Base-by-base conservation (phyloP, 2,888 invertebrate species). In the Acronicta psi region DNA sequence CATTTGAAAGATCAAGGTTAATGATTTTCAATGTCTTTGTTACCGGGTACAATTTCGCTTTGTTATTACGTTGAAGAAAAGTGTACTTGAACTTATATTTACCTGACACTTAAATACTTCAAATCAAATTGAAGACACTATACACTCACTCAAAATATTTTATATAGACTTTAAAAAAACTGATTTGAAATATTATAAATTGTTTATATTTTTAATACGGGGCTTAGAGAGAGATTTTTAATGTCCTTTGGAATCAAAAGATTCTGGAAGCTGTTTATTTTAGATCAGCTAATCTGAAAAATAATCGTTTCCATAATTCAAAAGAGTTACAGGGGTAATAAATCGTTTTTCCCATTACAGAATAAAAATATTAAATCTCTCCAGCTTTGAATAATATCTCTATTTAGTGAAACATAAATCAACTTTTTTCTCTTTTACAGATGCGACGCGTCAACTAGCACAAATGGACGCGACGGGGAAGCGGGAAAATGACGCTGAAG, bases 341-440 rank as follows among this genome's bases (percentile, higher is more conserved):
- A 72, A 67, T 67, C 13, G 47, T 38, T n/a, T 34, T 14, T 36
- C 51, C 49, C 31, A 72, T 66, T 72, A 66, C 41, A 23, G 44
- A 8, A 66, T 34, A 65, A 52, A 57, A 68, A 60, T 60, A 17
- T 46, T 31, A 29, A 73, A 36, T 37, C 38, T 37, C 50, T n/a
- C n/a, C n/a, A 43, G 53, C 69, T 67, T 45, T 49, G 37, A 68
- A 54, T 61, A 73, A 73, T 68, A 68, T 47, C 63, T 46, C 40
- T 41, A 59, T 70, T 55, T 43, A 52, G 41, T 47, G 29, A 52
- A 40, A 36, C 46, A 67, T 56, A 72, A 75, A 75, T 44, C 31
- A 53, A 40, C 11, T 41, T 37, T 45, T 58, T 61, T 47, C 56
- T 18, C 52, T 79, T 74, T 82, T 82, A 31, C 82, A 82, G 82